Evolutionary conservation across 2,888 invertebrate species (phyloP).

Genomic region (Hypsopygia costalis): DNA sequence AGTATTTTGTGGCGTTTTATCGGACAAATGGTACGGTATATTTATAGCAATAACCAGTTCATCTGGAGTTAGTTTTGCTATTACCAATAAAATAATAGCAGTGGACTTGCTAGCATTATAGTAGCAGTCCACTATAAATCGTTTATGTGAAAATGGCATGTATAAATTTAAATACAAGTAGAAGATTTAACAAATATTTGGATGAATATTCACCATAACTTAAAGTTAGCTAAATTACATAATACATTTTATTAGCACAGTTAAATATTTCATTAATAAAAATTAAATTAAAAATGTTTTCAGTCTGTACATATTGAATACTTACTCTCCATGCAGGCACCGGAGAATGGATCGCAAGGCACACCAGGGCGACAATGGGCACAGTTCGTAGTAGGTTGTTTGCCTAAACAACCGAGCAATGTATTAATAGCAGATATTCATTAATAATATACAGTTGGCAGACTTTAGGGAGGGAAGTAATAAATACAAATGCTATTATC

Average conservation of each 20-base stretch:
- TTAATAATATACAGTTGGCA: no score
- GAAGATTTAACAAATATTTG: constrained; percentile 8
- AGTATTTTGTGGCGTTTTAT: constrained; percentile 79
- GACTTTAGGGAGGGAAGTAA: no score
- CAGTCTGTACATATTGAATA: constrained; percentile 21
- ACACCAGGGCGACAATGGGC: constrained; percentile 90
- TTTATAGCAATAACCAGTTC: constrained; percentile 75
- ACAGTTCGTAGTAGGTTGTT: constrained; percentile 75
- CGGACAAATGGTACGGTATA: constrained; percentile 74
- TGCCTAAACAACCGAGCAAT: constrained; percentile 23
- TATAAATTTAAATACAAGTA: constrained; percentile 23
- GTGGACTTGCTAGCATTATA: constrained; percentile 61
- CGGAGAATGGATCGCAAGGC: constrained; percentile 88
- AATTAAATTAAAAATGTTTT: background rate
- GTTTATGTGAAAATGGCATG: constrained; percentile 42
- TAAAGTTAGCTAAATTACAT: constrained; percentile 15
- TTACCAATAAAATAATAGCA: constrained; percentile 57
- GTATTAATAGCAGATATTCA: background rate
- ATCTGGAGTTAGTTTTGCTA: constrained; percentile 79
- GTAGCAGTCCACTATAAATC: constrained; percentile 51
- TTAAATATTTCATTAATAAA: constrained; percentile 13
- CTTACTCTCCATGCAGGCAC: constrained; percentile 92
- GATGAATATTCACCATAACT: constrained; percentile 8
- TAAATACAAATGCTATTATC: no score
- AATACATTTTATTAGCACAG: constrained; percentile 27